These are phyloP conservation scores for Polyommatus iphigenia DNA, from an alignment of 2,888 invertebrate genomes.

Conservation along the genomic window DNA sequence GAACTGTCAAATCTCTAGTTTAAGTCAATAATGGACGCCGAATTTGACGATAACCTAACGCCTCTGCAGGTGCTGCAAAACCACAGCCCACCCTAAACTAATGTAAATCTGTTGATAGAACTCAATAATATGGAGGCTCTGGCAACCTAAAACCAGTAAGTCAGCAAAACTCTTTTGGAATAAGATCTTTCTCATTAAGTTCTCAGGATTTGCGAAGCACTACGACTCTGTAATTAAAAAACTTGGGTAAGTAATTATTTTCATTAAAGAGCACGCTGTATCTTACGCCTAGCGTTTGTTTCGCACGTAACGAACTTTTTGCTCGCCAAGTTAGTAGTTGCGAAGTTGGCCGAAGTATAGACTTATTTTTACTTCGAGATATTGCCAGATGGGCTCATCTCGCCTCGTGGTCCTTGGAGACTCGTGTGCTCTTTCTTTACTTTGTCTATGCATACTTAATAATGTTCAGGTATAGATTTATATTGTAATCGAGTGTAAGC, in stretches of 20 bases:
- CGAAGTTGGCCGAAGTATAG: slow-evolving; percentile 21
- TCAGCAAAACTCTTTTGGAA: background rate
- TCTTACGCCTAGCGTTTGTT: slow-evolving; percentile 42
- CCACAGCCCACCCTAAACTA: too few species aligned
- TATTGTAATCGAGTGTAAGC: too few species aligned
- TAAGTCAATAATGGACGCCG: too few species aligned
- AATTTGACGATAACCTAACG: too few species aligned
- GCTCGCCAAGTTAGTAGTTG: slow-evolving; percentile 31
- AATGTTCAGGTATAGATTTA: too few species aligned
- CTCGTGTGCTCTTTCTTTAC: background rate
- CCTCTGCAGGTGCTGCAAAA: too few species aligned
- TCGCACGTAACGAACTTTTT: slow-evolving; percentile 43
- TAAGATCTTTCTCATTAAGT: background rate
- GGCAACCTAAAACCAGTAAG: background rate
- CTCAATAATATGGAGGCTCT: background rate
- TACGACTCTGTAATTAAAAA: slow-evolving; percentile 46
- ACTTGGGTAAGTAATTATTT: slow-evolving; percentile 46
- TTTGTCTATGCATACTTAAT: slow-evolving; percentile 3
- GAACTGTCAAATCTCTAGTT: too few species aligned
- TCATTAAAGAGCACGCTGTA: slow-evolving; percentile 40
- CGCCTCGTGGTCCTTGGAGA: background rate
- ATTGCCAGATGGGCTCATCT: slow-evolving; percentile 23
- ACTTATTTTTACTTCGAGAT: slow-evolving; percentile 30
- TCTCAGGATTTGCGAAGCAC: slow-evolving; percentile 23
- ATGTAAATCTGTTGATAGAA: background rate